A percentile compares a stretch with the other conserved stretches of the same genome.
phyloP scores from a whole-genome alignment of 2,888 invertebrate species.

The Cyrtodaria siliqua region DNA sequence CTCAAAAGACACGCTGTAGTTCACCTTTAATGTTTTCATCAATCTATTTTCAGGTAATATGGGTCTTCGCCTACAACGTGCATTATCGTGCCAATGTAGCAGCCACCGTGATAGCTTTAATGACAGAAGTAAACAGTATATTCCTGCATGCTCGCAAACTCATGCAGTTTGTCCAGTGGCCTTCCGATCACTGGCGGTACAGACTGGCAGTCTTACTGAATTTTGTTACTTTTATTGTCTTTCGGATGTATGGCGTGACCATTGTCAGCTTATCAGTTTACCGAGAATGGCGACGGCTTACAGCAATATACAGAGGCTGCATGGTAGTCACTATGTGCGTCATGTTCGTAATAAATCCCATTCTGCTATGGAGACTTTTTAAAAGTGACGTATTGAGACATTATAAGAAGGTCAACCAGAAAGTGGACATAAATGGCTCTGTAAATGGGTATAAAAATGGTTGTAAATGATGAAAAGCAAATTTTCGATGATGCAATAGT shows the following conservation, averaged over 20 bases:
- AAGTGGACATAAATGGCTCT: too few species aligned
- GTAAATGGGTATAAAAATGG: too few species aligned
- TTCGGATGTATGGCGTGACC: constrained; percentile 65
- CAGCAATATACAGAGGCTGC: constrained; percentile 50
- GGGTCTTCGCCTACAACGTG: constrained; percentile 76
- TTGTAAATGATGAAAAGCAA: too few species aligned
- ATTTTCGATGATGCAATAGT: too few species aligned
- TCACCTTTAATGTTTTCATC: too few species aligned
- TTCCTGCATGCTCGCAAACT: constrained; percentile 81
- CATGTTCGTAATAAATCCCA: constrained; percentile 72
- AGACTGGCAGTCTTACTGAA: constrained; percentile 67
- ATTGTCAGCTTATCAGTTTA: constrained; percentile 60
- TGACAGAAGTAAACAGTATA: constrained; percentile 78
- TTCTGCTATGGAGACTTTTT: constrained; percentile 77
- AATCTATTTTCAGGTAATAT: constrained; percentile 65
- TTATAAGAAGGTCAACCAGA: neutral
- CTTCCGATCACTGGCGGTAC: constrained; percentile 70
- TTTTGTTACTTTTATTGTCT: constrained; percentile 74
- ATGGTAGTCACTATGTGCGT: constrained; percentile 65
- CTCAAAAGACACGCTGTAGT: too few species aligned
- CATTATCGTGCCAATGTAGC: constrained; percentile 68
- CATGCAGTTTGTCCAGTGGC: constrained; percentile 69
- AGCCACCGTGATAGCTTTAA: constrained; percentile 74
- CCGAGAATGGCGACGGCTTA: constrained; percentile 57
- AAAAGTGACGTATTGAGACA: constrained; percentile 73